Evolutionary conservation across 2,888 invertebrate genomes (phyloP).

Genomic region (Palloptera scutellata): DNA sequence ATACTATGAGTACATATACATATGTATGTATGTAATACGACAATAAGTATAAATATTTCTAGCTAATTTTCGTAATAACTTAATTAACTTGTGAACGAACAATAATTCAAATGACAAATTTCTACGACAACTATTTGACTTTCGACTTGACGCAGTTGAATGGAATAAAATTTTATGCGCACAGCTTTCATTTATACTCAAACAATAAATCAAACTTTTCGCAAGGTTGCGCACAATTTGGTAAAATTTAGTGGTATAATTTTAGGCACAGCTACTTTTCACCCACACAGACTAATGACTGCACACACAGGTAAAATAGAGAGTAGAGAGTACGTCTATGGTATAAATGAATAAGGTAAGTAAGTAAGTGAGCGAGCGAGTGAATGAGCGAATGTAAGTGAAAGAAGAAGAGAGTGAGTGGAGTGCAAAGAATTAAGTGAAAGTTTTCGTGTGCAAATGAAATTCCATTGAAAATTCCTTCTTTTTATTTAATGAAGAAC

Average conservation of each 20-base stretch:
- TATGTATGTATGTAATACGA: no score
- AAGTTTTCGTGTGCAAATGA: no score
- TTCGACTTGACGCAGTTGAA: conserved; percentile 46
- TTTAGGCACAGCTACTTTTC: conserved; percentile 17
- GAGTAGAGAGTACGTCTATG: no score
- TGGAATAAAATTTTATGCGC: background rate
- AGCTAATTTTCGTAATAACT: conserved; percentile 24
- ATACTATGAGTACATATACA: background rate
- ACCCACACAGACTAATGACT: background rate
- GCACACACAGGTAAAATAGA: no score
- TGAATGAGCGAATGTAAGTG: no score
- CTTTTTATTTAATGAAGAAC: no score
- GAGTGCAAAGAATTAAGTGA: no score
- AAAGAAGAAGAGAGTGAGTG: no score
- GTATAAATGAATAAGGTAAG: no score
- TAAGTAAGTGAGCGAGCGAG: no score
- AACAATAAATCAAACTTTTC: conserved; percentile 59
- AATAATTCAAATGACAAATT: conserved; percentile 54
- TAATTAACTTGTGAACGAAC: conserved; percentile 40
- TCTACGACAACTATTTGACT: conserved; percentile 58
- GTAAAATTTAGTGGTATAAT: conserved; percentile 39
- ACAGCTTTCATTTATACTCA: background rate
- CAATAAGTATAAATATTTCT: background rate
- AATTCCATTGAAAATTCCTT: no score
- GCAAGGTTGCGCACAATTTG: conserved; percentile 59